Percentiles rank a stretch among this genome's conserved stretches.
phyloP scores from a whole-genome alignment of 2,888 invertebrate species.

The Dasypolia templi region DNA sequence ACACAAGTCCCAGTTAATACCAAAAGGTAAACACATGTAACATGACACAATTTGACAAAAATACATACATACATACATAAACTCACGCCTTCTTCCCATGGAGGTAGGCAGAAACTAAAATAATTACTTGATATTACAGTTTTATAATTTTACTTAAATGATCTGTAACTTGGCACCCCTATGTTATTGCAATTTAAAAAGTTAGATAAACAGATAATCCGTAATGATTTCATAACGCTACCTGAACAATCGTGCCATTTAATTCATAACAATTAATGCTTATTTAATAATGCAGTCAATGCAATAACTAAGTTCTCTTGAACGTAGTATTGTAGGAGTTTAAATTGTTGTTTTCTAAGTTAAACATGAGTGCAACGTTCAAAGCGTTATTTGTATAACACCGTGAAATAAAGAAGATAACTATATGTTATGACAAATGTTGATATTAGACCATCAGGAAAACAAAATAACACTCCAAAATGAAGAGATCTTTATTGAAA shows the following conservation, averaged over 20 bases:
- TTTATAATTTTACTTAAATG: background rate
- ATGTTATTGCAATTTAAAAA: background rate
- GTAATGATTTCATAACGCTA: background rate
- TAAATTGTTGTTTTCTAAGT: conserved; percentile 6
- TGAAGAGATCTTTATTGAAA: too few relatives aligned
- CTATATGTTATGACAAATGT: background rate
- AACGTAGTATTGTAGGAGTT: background rate
- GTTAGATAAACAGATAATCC: background rate
- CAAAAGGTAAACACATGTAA: conserved; percentile 16
- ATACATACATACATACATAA: conserved; percentile 4
- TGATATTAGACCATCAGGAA: background rate
- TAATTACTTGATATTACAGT: conserved; percentile 19
- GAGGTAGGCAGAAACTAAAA: conserved; percentile 16
- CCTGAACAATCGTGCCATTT: conserved; percentile 34
- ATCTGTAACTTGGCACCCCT: conserved; percentile 6
- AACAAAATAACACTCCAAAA: background rate
- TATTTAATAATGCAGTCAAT: background rate
- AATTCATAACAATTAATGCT: conserved; percentile 10
- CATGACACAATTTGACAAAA: conserved; percentile 12
- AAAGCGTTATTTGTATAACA: background rate
- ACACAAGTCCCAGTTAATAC: conserved; percentile 39
- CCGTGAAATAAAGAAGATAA: background rate
- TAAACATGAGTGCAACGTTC: conserved; percentile 6
- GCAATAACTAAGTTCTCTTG: background rate
- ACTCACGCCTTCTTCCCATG: background rate